Evolutionary conservation across 2,888 invertebrate species (phyloP), one percentile per base, ranked within the genome.

Genomic region (Acrobasis consociella): DNA sequence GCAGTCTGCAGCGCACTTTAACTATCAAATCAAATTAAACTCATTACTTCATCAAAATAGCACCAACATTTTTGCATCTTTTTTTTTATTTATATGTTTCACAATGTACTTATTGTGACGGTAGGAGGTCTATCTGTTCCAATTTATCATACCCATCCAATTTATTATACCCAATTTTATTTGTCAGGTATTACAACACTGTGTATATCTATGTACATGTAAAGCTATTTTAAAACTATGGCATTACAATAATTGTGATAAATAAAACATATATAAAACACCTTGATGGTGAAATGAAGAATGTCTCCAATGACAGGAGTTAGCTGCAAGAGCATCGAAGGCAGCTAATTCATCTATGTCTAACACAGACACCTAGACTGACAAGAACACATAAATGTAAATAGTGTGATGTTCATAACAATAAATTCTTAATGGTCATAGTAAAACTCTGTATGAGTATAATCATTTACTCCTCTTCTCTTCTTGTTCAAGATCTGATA

Each of bases 141-240:
- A 31, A 31, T 31, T 7, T 0, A 5, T 7, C 8, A 31, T 31
- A n/a, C n/a, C 8, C 7, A 1, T 8, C 31, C 31, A 5, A 31
- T 31, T 22, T 31, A 31, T 31, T 31, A 31, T 31, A 46, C 46
- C 46, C 46, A 13, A 46, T n/a, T 13, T n/a, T 46, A 46, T 15
- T 37, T 46, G 9, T 1, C 31, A 49, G 9, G 38, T 49, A 11
- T 59, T 15, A 17, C 50, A 59, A 59, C 59, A 59, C 59, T 50
- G 7, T 59, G 59, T 50, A 59, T 38, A 59, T 59, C 59, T 49
- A 31, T 37, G 10, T 42, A 11, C 42, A 42, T 42, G 22, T 46
- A 46, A 46, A 46, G 46, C 46, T 46, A 46, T 46, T 11, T 46
- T 46, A 13, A 13, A 46, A 11, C 46, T 46, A 46, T 46, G 46